Percentiles rank a stretch among this genome's conserved stretches.
Evolutionary conservation across 1,140 invertebrate genomes (phyloP).

Genomic region (Drosophila hydei): DNA sequence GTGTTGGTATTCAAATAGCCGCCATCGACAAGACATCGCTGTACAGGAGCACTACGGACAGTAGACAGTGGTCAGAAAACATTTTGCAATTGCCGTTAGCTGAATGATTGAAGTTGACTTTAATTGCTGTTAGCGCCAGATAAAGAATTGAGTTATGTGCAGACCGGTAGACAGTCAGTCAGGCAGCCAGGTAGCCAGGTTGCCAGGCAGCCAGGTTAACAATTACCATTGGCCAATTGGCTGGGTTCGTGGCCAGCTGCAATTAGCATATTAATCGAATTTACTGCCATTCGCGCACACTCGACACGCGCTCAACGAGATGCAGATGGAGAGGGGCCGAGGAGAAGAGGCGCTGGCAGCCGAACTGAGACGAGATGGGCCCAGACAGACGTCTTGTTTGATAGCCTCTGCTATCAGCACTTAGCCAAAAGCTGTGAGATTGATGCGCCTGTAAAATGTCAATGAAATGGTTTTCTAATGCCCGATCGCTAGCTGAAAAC

Average conservation of each 20-base stretch:
- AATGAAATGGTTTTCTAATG: neutral
- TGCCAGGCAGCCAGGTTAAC: conserved; percentile 41
- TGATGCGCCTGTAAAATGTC: conserved; percentile 61
- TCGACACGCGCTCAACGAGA: conserved; percentile 30
- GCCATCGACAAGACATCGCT: no score
- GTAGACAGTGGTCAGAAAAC: conserved; percentile 6
- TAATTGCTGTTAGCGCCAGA: conserved; percentile 22
- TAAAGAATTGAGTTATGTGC: conserved; percentile 33
- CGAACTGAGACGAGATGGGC: no score
- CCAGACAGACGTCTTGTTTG: conserved; percentile 28
- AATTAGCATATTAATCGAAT: conserved; percentile 75
- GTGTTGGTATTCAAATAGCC: neutral
- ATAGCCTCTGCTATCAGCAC: conserved; percentile 64
- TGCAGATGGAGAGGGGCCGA: neutral
- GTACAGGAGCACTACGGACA: no score
- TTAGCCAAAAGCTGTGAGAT: conserved; percentile 51
- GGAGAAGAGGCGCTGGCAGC: no score
- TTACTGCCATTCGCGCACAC: conserved; percentile 49
- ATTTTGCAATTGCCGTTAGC: conserved; percentile 29
- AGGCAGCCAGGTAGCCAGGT: conserved; percentile 7
- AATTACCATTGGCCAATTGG: conserved; percentile 52
- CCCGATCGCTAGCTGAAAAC: no score
- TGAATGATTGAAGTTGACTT: neutral
- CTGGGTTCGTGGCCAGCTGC: conserved; percentile 30
- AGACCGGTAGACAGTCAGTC: conserved; percentile 5